Percentiles rank a stretch among this genome's conserved stretches.
These are phyloP conservation scores for Atta colombica DNA, from an alignment of 1,140 invertebrate genomes.

Conservation along the genomic window DNA sequence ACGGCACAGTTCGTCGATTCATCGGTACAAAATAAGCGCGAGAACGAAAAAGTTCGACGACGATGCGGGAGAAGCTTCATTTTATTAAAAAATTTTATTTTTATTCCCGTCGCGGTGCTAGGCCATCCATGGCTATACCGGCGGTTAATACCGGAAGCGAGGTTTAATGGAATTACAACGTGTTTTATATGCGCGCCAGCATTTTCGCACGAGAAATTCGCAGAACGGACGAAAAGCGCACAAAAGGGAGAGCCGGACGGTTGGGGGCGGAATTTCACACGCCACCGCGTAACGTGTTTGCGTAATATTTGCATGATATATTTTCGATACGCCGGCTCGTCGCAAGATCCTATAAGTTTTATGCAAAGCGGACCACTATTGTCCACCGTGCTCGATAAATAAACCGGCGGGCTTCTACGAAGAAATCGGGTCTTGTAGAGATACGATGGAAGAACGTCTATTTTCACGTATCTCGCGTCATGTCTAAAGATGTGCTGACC, in stretches of 20 bases:
- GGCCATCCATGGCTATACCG: slow-evolving; percentile 7
- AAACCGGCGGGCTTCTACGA: not conserved
- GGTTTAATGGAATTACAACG: slow-evolving; percentile 63
- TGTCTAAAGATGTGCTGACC: slow-evolving; percentile 36
- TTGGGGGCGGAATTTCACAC: slow-evolving; percentile 43
- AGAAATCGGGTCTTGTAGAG: slow-evolving; percentile 27
- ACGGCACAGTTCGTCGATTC: not conserved
- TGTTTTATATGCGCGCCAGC: slow-evolving; percentile 59
- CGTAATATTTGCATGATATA: slow-evolving; percentile 65
- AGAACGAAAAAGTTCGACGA: slow-evolving; percentile 31
- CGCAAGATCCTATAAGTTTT: slow-evolving; percentile 54
- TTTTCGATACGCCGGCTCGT: slow-evolving; percentile 41
- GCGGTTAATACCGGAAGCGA: slow-evolving; percentile 47
- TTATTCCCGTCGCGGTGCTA: slow-evolving; percentile 33
- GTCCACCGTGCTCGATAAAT: slow-evolving; percentile 34
- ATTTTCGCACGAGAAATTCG: slow-evolving; percentile 57
- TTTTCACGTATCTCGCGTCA: slow-evolving; percentile 42
- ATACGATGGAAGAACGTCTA: not conserved
- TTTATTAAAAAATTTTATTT: slow-evolving; percentile 63
- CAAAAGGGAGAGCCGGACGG: not conserved
- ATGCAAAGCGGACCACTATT: slow-evolving; percentile 38
- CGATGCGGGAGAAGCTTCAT: slow-evolving; percentile 11
- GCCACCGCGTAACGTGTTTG: slow-evolving; percentile 54
- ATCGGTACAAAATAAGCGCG: slow-evolving; percentile 18
- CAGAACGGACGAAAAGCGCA: slow-evolving; percentile 35